Conservation (phyloP, 2,797 vertebrate species). For the Cetoscarus ocellatus region DNA sequence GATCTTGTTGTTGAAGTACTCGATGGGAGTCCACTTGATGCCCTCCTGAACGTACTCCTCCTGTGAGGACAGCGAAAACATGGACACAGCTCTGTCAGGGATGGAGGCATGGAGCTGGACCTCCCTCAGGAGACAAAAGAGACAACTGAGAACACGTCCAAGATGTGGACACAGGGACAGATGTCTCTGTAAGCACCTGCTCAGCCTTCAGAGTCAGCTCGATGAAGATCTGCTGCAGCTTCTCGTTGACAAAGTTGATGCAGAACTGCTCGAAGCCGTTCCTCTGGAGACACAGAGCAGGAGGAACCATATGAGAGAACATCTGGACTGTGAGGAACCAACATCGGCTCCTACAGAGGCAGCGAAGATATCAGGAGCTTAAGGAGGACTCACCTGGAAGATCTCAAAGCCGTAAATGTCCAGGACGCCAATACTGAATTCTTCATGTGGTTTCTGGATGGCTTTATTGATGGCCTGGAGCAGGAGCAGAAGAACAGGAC, state of each 20-base stretch:
- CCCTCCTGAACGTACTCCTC: conserved; percentile 98
- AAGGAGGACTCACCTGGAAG: no score
- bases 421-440: conserved; percentile 94
- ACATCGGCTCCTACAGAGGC: conserved; percentile 10
- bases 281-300: conserved; percentile 80
- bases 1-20: conserved; percentile 99
- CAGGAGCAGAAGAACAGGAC: background rate
- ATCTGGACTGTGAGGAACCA: conserved; percentile 2
- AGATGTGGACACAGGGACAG: background rate
- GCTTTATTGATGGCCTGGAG: conserved; percentile 93
- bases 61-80: conserved; percentile 72
- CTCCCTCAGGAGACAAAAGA: background rate
- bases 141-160: background rate
- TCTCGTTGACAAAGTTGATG: conserved; percentile 99
- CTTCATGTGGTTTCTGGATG: conserved; percentile 93
- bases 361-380: no score
- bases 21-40: conserved; percentile 95
- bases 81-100: no score
- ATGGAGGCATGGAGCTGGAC: background rate
- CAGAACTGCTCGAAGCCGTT: conserved; percentile 99
- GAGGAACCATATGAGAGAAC: no score
- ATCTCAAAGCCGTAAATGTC: conserved; percentile 99
- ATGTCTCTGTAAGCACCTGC: conserved; percentile 85
- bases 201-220: conserved; percentile 98
- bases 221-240: conserved; percentile 98